phyloP scores from a whole-genome alignment of 2,888 invertebrate genomes.

The Plagodis dolabraria region DNA sequence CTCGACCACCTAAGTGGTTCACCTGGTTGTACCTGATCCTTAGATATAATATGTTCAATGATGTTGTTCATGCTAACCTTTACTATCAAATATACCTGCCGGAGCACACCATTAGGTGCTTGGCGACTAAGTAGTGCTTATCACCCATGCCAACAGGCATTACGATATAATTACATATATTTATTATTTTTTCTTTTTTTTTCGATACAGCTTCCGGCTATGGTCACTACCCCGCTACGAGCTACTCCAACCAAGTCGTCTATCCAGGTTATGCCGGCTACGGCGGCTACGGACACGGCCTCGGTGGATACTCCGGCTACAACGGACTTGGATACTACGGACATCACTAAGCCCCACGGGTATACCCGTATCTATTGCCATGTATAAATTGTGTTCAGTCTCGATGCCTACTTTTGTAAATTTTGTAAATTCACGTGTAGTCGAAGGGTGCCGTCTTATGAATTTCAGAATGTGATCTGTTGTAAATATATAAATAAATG shows the following conservation, averaged over 20 bases:
- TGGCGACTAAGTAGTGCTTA: too few relatives aligned
- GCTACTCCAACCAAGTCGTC: slow-evolving; percentile 49
- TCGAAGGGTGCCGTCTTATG: slow-evolving; percentile 29
- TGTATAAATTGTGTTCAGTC: slow-evolving; percentile 26
- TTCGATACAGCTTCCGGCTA: slow-evolving; percentile 43
- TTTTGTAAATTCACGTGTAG: slow-evolving; percentile 26
- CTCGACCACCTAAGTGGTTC: too few relatives aligned
- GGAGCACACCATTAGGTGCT: too few relatives aligned
- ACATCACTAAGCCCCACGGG: slow-evolving; percentile 54
- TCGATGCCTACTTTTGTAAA: slow-evolving; percentile 25
- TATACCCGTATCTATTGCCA: slow-evolving; percentile 5
- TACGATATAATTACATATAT: too few relatives aligned
- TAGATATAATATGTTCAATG: too few relatives aligned
- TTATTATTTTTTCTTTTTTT: slow-evolving; percentile 9
- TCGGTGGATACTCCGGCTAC: slow-evolving; percentile 36
- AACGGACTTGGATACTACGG: slow-evolving; percentile 43
- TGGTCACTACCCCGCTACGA: slow-evolving; percentile 49
- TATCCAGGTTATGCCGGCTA: slow-evolving; percentile 50
- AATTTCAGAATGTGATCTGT: slow-evolving; percentile 35
- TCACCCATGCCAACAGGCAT: too few relatives aligned
- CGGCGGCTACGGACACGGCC: slow-evolving; percentile 50
- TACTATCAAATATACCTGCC: too few relatives aligned
- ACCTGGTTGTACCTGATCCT: too few relatives aligned
- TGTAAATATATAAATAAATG: slow-evolving; percentile 35
- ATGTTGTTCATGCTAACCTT: too few relatives aligned